Conservation (phyloP, 2,113 vertebrate species). For the Vidua chalybeata region DNA sequence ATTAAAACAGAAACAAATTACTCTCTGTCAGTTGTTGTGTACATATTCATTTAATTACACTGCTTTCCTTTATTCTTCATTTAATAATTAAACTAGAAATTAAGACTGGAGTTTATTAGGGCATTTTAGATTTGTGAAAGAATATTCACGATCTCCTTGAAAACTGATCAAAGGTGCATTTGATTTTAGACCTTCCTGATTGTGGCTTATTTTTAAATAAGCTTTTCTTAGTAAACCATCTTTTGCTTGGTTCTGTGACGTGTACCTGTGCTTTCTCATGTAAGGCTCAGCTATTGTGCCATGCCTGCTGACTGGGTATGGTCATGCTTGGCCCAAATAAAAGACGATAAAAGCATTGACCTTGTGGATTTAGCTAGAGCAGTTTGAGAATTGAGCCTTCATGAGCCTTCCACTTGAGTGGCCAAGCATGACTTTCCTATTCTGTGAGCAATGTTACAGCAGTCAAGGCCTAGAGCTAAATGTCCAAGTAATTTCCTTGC, state of each 20-base stretch:
- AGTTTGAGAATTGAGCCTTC: background rate
- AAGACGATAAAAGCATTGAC: background rate
- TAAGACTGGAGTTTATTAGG: background rate
- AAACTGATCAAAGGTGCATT: background rate
- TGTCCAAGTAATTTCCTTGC: background rate
- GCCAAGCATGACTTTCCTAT: background rate
- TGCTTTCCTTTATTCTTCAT: slow-evolving; percentile 29
- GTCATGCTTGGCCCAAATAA: background rate
- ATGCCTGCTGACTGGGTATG: fast-evolving
- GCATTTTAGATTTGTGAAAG: background rate
- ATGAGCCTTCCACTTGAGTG: background rate
- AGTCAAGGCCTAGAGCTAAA: background rate
- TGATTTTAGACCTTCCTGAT: background rate
- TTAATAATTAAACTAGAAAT: slow-evolving; percentile 24
- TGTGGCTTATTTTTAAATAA: background rate
- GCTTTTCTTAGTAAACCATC: background rate
- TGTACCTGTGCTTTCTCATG: background rate
- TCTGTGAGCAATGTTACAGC: background rate
- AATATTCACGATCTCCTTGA: background rate
- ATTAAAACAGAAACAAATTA: slow-evolving; percentile 12
- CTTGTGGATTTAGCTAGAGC: background rate
- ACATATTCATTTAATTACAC: background rate
- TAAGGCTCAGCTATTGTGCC: fast-evolving
- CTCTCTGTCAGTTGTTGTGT: background rate
- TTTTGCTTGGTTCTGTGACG: background rate